Conservation (phyloP, 2,888 invertebrate species). For the Pachliopta kotzebuea region DNA sequence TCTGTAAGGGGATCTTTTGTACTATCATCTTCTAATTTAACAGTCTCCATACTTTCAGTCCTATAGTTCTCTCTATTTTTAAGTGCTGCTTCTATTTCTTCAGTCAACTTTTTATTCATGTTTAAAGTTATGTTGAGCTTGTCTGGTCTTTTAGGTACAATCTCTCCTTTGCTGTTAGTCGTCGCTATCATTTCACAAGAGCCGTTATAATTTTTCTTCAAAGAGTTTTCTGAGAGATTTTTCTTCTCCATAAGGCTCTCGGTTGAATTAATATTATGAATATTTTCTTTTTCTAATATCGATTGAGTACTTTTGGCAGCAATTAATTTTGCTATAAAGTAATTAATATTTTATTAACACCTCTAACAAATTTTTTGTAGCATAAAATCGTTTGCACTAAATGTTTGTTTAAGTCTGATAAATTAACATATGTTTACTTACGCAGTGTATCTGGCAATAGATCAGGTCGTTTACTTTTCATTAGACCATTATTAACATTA, state of each 20-base stretch:
- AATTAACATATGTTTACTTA: slow-evolving; percentile 46
- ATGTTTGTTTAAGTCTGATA: neutral
- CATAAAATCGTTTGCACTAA: neutral
- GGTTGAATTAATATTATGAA: slow-evolving; percentile 62
- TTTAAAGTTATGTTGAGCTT: slow-evolving; percentile 71
- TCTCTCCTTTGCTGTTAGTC: slow-evolving; percentile 73
- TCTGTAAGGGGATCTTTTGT: slow-evolving; percentile 48
- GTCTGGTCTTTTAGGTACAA: slow-evolving; percentile 72
- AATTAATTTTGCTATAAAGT: slow-evolving; percentile 65
- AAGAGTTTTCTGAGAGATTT: slow-evolving; percentile 59
- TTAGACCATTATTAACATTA: slow-evolving; percentile 69
- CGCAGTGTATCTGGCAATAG: slow-evolving; percentile 81
- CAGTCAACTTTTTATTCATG: slow-evolving; percentile 74
- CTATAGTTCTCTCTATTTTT: slow-evolving; percentile 63
- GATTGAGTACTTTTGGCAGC: slow-evolving; percentile 72
- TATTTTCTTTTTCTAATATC: slow-evolving; percentile 71
- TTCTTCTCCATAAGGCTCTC: slow-evolving; percentile 70
- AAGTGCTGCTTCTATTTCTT: slow-evolving; percentile 71
- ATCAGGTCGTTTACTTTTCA: slow-evolving; percentile 81
- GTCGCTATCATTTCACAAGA: slow-evolving; percentile 73
- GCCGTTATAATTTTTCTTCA: slow-evolving; percentile 64
- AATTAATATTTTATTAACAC: slow-evolving; percentile 12
- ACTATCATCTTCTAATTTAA: slow-evolving; percentile 68
- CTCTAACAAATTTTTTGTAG: neutral
- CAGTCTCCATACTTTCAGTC: slow-evolving; percentile 74